These are phyloP conservation scores for Acanthisitta chloris DNA, from an alignment of 2,113 vertebrate genomes.

Conservation along the genomic window DNA sequence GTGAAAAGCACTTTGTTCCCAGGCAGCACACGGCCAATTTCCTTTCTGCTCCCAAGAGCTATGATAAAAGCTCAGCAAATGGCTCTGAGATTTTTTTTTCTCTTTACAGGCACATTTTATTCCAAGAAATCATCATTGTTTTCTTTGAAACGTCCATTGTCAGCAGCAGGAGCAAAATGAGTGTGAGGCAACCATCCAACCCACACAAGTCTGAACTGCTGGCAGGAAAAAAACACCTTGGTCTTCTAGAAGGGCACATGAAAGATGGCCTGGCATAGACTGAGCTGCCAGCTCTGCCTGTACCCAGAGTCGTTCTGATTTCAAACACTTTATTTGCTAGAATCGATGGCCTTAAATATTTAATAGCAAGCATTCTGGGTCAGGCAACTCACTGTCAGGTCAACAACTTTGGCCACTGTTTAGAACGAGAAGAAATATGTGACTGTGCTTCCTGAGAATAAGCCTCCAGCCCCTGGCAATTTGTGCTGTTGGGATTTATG, in stretches of 20 bases:
- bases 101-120: conserved; percentile 9
- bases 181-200: not conserved
- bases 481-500: not conserved
- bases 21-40: conserved; percentile 26
- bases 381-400: not conserved
- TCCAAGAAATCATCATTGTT: conserved; percentile 44
- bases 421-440: not conserved
- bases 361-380: not conserved
- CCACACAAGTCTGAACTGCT: not conserved
- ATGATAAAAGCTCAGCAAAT: conserved; percentile 44
- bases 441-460: not conserved
- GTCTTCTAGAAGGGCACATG: not conserved
- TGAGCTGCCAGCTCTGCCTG: not conserved
- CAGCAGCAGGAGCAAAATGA: conserved; percentile 31
- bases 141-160: conserved; percentile 39
- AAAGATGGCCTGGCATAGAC: not conserved
- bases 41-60: conserved; percentile 27
- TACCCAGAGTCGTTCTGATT: not conserved
- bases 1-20: conserved; percentile 31
- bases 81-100: not conserved
- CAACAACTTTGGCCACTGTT: not conserved
- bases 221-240: not conserved
- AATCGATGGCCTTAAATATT: not conserved
- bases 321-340: not conserved
- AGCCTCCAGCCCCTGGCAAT: not conserved